Conservation (phyloP, 2,888 invertebrate species). For the Neocrepidodera transversa region DNA sequence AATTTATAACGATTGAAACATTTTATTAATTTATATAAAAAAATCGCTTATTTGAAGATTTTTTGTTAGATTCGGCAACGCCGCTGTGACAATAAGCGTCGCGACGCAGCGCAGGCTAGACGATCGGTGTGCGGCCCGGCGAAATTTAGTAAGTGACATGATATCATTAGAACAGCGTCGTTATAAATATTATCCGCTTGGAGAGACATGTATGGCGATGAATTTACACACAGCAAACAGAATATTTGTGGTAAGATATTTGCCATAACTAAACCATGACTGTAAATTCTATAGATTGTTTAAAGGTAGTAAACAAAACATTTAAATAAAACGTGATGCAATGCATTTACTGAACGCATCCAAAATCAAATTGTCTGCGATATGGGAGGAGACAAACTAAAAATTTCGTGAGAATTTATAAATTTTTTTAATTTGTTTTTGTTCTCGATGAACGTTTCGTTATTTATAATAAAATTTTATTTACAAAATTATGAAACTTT, state of each 20-base stretch:
- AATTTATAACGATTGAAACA: too few relatives aligned
- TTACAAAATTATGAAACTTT: too few relatives aligned
- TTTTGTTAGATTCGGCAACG: slow-evolving; percentile 2
- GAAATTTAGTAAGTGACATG: slow-evolving; percentile 59
- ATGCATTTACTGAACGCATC: not conserved
- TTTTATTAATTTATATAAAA: too few relatives aligned
- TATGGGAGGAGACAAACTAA: not conserved
- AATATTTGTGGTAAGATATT: slow-evolving; percentile 58
- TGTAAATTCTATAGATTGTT: not conserved
- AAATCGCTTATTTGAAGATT: not conserved
- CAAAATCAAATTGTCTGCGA: not conserved
- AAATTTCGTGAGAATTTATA: not conserved
- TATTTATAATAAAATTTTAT: too few relatives aligned
- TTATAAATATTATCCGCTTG: slow-evolving; percentile 62
- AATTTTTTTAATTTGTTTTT: not conserved
- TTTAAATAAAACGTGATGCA: not conserved
- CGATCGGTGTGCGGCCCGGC: slow-evolving; percentile 21
- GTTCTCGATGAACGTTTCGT: not conserved
- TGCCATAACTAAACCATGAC: not conserved
- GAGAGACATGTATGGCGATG: slow-evolving; percentile 75
- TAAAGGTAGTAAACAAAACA: not conserved
- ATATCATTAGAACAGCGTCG: slow-evolving; percentile 56
- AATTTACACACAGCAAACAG: slow-evolving; percentile 66
- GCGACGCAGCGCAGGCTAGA: slow-evolving; percentile 22
- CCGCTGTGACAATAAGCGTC: slow-evolving; percentile 7